Evolutionary conservation across 2,113 vertebrate genomes (phyloP).

Genomic region (Semnornis frantzii): DNA sequence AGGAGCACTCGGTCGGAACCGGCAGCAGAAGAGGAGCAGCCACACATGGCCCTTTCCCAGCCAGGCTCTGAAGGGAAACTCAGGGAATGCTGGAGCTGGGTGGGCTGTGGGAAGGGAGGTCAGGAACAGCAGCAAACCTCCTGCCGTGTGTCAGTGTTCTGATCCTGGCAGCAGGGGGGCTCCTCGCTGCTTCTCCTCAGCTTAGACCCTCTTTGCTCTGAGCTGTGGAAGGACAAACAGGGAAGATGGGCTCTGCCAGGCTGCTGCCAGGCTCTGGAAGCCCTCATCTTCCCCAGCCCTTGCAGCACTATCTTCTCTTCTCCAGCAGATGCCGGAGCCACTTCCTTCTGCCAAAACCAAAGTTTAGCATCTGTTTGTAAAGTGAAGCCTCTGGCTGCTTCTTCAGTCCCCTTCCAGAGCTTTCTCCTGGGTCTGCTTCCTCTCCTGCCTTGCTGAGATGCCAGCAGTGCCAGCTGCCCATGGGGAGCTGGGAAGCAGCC

Average conservation of each 20-base stretch:
- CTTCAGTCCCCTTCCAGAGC: neutral
- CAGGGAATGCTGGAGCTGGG: rapidly evolving
- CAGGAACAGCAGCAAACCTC: rapidly evolving
- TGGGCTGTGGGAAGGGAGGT: neutral
- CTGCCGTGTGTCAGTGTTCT: neutral
- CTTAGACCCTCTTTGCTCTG: neutral
- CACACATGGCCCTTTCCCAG: neutral
- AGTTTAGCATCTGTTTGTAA: neutral
- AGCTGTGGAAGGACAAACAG: neutral
- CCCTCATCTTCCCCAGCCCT: neutral
- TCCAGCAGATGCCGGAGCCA: neutral
- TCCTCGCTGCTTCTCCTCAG: rapidly evolving
- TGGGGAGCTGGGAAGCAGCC: too few relatives aligned
- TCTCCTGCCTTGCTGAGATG: too few relatives aligned
- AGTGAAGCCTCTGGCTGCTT: neutral
- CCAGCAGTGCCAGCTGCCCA: too few relatives aligned
- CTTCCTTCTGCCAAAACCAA: neutral
- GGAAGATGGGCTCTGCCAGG: neutral
- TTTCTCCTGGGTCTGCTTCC: too few relatives aligned
- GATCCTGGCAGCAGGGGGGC: neutral
- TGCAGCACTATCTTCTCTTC: neutral
- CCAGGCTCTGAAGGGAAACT: neutral
- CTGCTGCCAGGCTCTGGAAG: neutral
- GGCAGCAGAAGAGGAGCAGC: neutral
- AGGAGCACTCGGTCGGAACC: neutral